A percentile compares a stretch with the other conserved stretches of the same genome.
phyloP scores from a whole-genome alignment of 2,113 vertebrate species.

The Setophaga coronata region DNA sequence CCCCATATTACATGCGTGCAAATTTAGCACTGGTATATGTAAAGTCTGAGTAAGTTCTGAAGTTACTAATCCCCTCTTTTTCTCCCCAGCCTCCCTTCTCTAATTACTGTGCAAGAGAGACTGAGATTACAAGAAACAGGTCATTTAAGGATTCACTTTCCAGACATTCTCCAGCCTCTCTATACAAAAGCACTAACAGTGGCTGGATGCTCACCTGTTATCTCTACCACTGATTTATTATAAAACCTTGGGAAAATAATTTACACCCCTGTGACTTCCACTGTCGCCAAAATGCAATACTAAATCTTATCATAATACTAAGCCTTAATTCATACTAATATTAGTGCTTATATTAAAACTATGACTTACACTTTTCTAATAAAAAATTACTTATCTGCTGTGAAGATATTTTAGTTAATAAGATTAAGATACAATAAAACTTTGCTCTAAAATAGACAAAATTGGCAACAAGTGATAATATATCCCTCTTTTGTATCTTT shows the following conservation, averaged over 20 bases:
- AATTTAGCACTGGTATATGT: not conserved
- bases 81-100: not conserved
- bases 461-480: not conserved
- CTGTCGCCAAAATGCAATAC: not conserved
- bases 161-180: not conserved
- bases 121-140: not conserved
- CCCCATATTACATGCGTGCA: not conserved
- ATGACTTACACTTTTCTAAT: not conserved
- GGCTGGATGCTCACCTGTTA: rapidly evolving
- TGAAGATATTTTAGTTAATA: not conserved
- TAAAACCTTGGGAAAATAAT: not conserved
- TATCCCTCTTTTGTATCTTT: not conserved
- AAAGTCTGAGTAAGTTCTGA: not conserved
- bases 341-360: not conserved
- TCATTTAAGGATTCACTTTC: not conserved
- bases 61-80: not conserved
- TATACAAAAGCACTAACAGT: not conserved
- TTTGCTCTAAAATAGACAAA: not conserved
- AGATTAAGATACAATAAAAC: not conserved
- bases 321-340: not conserved
- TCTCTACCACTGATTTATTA: not conserved
- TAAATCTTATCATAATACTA: not conserved
- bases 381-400: not conserved
- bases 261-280: not conserved
- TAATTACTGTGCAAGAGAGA: not conserved